Conservation (phyloP, 2,113 vertebrate species). For the Silurus meridionalis region DNA sequence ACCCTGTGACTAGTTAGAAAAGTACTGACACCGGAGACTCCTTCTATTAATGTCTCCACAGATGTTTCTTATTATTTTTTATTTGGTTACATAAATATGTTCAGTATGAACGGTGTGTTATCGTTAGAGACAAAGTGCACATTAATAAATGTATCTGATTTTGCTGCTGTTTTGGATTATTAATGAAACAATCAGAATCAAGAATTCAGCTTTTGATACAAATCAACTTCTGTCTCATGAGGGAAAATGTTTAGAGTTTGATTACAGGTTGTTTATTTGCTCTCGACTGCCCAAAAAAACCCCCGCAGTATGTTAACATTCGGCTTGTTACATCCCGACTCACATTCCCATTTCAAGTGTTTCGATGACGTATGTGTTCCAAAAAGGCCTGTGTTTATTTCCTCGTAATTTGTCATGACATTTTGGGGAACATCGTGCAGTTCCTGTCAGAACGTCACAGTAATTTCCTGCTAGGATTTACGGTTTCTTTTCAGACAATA, state of each 20-base stretch:
- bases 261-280: too few species aligned
- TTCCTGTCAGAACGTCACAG: background rate
- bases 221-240: background rate
- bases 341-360: background rate
- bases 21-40: background rate
- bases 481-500: background rate
- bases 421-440: background rate
- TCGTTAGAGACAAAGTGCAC: too few species aligned
- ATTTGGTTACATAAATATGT: too few species aligned
- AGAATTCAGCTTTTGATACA: background rate
- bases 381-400: background rate
- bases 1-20: too few species aligned
- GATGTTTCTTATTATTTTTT: background rate
- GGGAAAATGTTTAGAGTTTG: background rate
- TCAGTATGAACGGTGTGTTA: too few species aligned
- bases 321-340: background rate
- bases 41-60: background rate
- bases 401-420: background rate
- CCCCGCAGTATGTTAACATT: background rate
- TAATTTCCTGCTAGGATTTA: constrained; percentile 10
- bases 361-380: background rate
- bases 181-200: too few species aligned
- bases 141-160: too few species aligned
- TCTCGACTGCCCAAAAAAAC: too few species aligned
- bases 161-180: too few species aligned